Conservation (phyloP, 1,140 invertebrate genomes). For the Brachionus asplanchnoidis region DNA sequence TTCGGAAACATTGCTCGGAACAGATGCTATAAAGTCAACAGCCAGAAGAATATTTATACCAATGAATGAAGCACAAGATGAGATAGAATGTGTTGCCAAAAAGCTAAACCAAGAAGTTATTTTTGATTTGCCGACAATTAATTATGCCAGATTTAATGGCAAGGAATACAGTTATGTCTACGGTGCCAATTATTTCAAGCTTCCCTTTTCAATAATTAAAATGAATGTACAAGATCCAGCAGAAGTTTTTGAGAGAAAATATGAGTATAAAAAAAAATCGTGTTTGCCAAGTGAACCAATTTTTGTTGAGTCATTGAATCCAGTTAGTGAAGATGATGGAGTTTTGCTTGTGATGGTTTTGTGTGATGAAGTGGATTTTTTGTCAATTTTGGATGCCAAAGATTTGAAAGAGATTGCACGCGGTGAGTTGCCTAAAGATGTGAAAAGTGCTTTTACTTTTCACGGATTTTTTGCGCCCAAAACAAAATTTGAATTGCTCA, state of each 20-base stretch:
- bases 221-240: background rate
- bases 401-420: background rate
- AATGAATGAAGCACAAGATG: background rate
- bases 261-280: background rate
- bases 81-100: background rate
- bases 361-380: background rate
- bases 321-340: constrained; percentile 29
- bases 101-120: background rate
- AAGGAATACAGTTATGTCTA: constrained; percentile 1
- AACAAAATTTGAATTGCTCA: background rate
- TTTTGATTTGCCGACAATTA: constrained; percentile 23
- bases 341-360: constrained; percentile 23
- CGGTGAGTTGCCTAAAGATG: constrained; percentile 15
- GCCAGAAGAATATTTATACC: background rate
- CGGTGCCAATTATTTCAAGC: background rate
- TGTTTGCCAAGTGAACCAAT: constrained; percentile 33
- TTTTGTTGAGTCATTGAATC: background rate
- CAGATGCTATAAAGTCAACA: background rate
- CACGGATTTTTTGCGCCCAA: constrained; percentile 23
- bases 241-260: background rate
- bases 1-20: background rate
- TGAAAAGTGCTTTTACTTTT: constrained; percentile 29
- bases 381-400: constrained; percentile 3
- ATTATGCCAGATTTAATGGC: background rate
- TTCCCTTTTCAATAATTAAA: constrained; percentile 37